Base-by-base conservation (phyloP, 2,888 invertebrate species). In the Idaea biselata region DNA sequence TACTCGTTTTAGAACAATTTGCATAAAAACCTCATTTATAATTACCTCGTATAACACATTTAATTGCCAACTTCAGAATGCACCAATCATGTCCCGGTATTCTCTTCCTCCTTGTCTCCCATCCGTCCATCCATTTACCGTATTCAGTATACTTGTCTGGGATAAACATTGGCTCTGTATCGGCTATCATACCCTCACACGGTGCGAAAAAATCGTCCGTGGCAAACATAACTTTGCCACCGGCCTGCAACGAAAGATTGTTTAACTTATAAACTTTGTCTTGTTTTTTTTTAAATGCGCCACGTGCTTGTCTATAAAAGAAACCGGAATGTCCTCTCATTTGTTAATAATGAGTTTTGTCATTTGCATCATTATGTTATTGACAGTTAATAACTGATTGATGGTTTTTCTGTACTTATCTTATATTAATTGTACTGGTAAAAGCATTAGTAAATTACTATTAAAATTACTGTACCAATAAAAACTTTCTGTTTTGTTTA, bases 121-220 rank as follows among this genome's bases (percentile, higher is more conserved):
- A 95, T 0, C 95, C 95, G 69, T 95, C 95, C 95, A 95, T 95
- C 94, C 94, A 94, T 74, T 95, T 95, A 0, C 95, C 95, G 64
- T 83, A 94, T 60, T 94, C 93, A 0, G 94, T 94, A 76, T 92
- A 95, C 66, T 93, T 89, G 0, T 93, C 93, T 6, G 92, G 82
- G 16, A 93, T 91, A 82, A 94, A 94, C 16, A 93, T 79, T 0
- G 95, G 93, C 3, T 94, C 93, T 0, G 83, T 80, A 58, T 93
- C 93, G 31, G 88, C 81, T 16, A 95, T 76, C 83, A 95, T 89
- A 72, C 93, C 93, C 75, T 95, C 95, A 14, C 94, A 94, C 6
- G 88, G 83, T 0, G 94, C 94, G 73, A 95, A 95, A 83, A 94
- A 94, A 74, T 95, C 95, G 63, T 95, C 95, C 0, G 94, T 94